Base-by-base conservation (phyloP, 2,888 invertebrate genomes). In the Gortyna flavago region DNA sequence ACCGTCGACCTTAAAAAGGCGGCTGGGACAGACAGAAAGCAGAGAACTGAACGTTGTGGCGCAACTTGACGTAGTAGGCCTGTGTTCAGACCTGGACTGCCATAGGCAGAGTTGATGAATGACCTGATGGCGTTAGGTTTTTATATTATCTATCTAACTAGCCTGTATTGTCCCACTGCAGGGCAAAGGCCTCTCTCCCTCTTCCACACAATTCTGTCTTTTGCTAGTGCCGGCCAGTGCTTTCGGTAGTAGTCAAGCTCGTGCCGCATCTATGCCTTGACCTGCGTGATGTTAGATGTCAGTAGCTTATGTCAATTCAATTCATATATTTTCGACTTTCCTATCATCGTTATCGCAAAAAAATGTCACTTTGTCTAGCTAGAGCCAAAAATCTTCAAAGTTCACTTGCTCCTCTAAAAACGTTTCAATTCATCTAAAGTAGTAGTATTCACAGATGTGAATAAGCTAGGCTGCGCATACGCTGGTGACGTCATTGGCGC, bases 401-500 rank as follows among this genome's bases (percentile, higher is more conserved):
- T n/a, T 29, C 48, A 48, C 38, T 48, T 48, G 77, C 48, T 77
- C 32, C 11, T n/a, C 44, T 25, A 35, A 44, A 41, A 74, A n/a
- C 44, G 51, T 54, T 32, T 7, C 25, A 48, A 78, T 65, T 81
- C 57, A 64, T n/a, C 32, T 21, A 9, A 81, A 65, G 54, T 78
- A 71, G 65, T 75, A 85, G n/a, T 82, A 64, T 85, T 65, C n/a
- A 25, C 59, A 64, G 70, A 67, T 82, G 32, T 73, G 83, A 77
- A 77, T 82, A 85, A 74, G 77, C 73, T 67, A 79, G 67, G 35
- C 32, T 64, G 75, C 38, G 57, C 75, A 38, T 65, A 79, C 71
- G 44, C 29, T 41, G 61, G 0, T 84, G 83, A 84, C 83, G 83
- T 86, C 83, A 86, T 62, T 84, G 83, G 83, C 83, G n/a, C 7